Base-by-base conservation (phyloP, 2,888 invertebrate genomes). In the Troides oblongomaculatus region DNA sequence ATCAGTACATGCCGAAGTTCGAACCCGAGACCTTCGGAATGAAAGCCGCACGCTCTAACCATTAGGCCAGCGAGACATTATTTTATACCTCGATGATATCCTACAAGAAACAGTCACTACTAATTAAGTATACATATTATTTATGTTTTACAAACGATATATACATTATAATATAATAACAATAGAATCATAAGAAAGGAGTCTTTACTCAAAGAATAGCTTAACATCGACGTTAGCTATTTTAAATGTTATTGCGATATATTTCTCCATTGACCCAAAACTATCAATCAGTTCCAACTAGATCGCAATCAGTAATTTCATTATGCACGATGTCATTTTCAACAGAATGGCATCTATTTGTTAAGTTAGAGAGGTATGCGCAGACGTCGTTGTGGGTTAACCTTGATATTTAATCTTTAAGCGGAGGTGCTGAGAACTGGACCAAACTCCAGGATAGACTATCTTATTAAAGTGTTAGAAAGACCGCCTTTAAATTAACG, bases 251-350 rank as follows among this genome's bases (percentile, higher is more conserved):
- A 43, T 59, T 66, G 66, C 70, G 56, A 66, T 63, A 70, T 63
- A 58, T 67, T 57, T 39, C 53, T 39, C 8, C 39, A 60, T 43
- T 63, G 63, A 60, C 63, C 60, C 62, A 70, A 70, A 70, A 66
- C 66, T n/a, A 66, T 70, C 70, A 66, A 70, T 70, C 70, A 66
- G 30, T 10, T 12, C 6, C 39, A 70, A 70, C 66, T 53, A 66
- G 70, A 63, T 70, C 25, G 60, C 60, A 70, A 70, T 70, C 70
- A 66, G 39, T 23, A 58, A 46, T 59, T 64, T 66, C 60, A 64
- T 64, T 69, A 60, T 65, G 65, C 60, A 64, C 64, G 39, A 56
- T 23, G 58, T 62, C 65, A 53, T 61, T 69, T 69, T 65, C 57
- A 68, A 63, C 58, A 21, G 58, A 58, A 68, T 50, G 50, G 23